Conservation (phyloP, 2,113 vertebrate species). For the Macrotus californicus region DNA sequence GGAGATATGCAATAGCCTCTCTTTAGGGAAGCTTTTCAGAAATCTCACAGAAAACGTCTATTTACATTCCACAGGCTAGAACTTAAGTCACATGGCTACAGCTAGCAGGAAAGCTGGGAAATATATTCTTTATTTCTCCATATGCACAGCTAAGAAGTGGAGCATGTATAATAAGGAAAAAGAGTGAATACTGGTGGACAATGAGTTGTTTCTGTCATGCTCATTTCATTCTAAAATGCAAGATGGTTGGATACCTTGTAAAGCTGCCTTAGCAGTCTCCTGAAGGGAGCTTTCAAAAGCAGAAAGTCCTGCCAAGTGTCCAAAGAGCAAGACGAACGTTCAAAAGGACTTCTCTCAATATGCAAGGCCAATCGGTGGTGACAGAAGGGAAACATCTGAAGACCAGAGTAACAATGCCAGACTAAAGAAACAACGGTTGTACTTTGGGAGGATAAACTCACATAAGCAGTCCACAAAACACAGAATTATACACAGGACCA, state of each 20-base stretch:
- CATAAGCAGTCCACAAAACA: not conserved
- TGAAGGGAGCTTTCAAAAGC: constrained; percentile 17
- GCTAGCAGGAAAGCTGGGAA: not conserved
- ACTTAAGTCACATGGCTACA: not conserved
- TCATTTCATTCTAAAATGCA: constrained; percentile 3
- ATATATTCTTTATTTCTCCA: not conserved
- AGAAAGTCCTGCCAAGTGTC: not conserved
- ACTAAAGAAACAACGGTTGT: not conserved
- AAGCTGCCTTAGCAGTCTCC: not conserved
- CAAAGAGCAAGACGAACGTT: not conserved
- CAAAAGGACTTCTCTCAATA: not conserved
- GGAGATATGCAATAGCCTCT: not conserved
- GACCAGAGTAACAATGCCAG: not conserved
- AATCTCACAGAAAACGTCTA: constrained; percentile 25
- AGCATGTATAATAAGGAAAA: not conserved
- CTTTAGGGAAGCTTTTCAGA: constrained; percentile 19
- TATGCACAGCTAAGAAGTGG: not conserved
- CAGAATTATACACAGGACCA: not conserved
- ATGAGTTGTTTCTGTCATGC: constrained; percentile 5
- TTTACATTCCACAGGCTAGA: not conserved
- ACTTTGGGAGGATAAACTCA: not conserved
- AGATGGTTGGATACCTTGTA: not conserved
- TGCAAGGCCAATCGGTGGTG: not conserved
- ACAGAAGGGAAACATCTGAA: not conserved
- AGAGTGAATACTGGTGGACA: not conserved